Base-by-base conservation (phyloP, 2,797 vertebrate species). In the Anabacerthia variegaticeps region DNA sequence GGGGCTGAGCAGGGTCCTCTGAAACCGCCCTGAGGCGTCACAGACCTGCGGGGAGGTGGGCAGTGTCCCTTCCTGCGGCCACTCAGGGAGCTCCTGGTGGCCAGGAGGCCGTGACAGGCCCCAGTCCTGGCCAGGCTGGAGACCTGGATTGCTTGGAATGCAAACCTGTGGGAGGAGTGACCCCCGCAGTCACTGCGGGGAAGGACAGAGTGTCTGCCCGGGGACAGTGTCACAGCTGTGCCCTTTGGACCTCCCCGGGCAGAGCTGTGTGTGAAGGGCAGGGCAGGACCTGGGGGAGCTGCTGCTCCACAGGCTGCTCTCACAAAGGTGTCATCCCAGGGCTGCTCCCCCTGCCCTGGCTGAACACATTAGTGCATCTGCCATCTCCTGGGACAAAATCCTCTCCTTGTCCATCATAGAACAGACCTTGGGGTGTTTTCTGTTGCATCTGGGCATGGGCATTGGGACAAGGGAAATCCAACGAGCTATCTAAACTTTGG, bases 171-270 rank as follows among this genome's bases (percentile, higher is more conserved):
- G 56, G 69, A 63, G n/a, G 36, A 48, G 48, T 36, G 55, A 43
- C 16, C 69, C 37, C 27, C 7, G 1, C 41, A 24, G 68, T 4
- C 27, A 1, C 2, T 8, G 73, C 1, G 4, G 75, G 72, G 55
- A 44, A 49, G 49, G 82, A 9, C 0, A 0, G 59, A 49, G 8
- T 0, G 2, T 52, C 6, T 8, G 48, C 71, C 37, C 36, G 3
- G 58, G 59, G 49, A 28, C 22, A 8, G 23, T 0, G 39, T n/a
- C 81, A 37, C 24, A 5, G 44, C 24, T 24, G 37, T 24, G 68
- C 72, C 78, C 58, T 75, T 6, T 10, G 59, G 23, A 3, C 6
- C 7, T n/a, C 26, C 43, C 23, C 12, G 4, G 44, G 66, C 48
- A 71, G 14, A 76, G 91, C 62, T 34, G 5, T 1, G 0, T 4